Percentiles rank a stretch among this genome's conserved stretches.
Conservation (phyloP, 2,797 vertebrate species). For the Chaunax sp. region DNA sequence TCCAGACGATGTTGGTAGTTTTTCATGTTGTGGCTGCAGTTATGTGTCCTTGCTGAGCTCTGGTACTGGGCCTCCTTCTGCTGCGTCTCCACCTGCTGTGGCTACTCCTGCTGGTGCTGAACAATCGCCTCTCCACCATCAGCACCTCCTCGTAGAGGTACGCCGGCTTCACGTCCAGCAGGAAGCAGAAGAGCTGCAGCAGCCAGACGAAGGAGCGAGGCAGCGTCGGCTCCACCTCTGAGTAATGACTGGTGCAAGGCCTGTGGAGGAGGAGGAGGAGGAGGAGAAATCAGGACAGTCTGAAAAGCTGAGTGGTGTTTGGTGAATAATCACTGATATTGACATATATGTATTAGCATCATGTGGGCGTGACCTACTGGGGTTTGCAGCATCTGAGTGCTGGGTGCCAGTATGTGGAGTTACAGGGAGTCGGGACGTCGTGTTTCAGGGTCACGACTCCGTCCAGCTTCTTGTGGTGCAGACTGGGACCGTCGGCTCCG, state of each 20-base stretch:
- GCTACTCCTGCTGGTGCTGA: too few relatives aligned
- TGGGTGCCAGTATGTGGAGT: conserved; percentile 60
- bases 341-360: too few relatives aligned
- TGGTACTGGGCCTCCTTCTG: too few relatives aligned
- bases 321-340: too few relatives aligned
- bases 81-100: fast-evolving
- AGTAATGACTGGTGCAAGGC: conserved; percentile 74
- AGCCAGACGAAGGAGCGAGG: conserved; percentile 89
- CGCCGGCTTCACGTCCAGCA: conserved; percentile 83
- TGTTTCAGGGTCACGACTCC: neutral
- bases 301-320: too few relatives aligned
- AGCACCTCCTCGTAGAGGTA: conserved; percentile 87
- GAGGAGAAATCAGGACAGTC: too few relatives aligned
- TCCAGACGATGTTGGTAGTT: too few relatives aligned
- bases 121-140: conserved; percentile 80
- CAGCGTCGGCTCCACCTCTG: conserved; percentile 80
- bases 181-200: conserved; percentile 88
- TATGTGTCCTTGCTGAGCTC: too few relatives aligned
- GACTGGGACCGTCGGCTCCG: conserved; percentile 63
- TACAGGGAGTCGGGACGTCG: neutral
- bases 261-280: conserved; percentile 65
- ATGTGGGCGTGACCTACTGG: conserved; percentile 30
- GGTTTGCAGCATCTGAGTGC: conserved; percentile 7
- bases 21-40: too few relatives aligned
- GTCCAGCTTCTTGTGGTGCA: conserved; percentile 60